Conservation (phyloP, 2,113 vertebrate genomes). For the Etheostoma spectabile region DNA sequence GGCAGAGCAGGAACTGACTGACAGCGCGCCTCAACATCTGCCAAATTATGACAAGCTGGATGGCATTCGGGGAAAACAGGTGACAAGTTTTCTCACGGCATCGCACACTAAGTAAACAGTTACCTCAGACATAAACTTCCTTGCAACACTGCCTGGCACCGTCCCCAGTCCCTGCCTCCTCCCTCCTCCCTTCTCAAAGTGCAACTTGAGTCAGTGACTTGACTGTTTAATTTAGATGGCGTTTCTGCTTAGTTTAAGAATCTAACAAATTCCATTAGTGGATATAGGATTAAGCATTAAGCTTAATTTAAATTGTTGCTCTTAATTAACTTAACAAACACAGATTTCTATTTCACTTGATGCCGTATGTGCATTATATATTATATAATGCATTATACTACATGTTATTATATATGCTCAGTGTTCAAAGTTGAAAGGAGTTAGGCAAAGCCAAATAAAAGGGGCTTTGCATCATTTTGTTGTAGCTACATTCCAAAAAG, state of each 20-base stretch:
- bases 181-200: constrained; percentile 43
- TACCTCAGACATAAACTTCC: constrained; percentile 77
- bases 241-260: constrained; percentile 65
- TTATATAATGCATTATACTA: too few relatives aligned
- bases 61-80: constrained; percentile 59
- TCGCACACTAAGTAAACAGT: constrained; percentile 73
- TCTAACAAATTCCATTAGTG: constrained; percentile 75
- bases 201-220: constrained; percentile 44
- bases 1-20: constrained; percentile 53
- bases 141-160: constrained; percentile 67
- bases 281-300: constrained; percentile 73
- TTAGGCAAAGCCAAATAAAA: constrained; percentile 7
- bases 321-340: constrained; percentile 81
- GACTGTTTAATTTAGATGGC: constrained; percentile 49
- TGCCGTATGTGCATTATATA: neutral
- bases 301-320: constrained; percentile 71
- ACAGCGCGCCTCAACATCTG: constrained; percentile 43
- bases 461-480: neutral
- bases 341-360: constrained; percentile 64
- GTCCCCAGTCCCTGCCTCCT: constrained; percentile 57
- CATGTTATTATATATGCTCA: neutral
- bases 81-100: constrained; percentile 77
- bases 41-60: constrained; percentile 56
- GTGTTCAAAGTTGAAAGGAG: neutral
- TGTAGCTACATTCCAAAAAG: neutral